phyloP scores from a whole-genome alignment of 2,888 invertebrate genomes.

The Euzetes globulus region DNA sequence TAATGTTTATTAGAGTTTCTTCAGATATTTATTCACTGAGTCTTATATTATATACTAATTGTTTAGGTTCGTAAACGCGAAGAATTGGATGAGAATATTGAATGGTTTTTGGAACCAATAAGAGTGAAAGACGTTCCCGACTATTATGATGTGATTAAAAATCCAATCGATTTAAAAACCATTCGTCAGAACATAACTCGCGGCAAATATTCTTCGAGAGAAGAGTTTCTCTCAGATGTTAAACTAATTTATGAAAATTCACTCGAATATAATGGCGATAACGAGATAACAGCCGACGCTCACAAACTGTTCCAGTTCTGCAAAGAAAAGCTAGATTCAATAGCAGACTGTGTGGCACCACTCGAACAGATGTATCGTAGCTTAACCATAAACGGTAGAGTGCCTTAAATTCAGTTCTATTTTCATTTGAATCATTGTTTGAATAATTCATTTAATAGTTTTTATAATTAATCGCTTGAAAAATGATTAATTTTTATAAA shows the following conservation, averaged over 20 bases:
- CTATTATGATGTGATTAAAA: constrained; percentile 18
- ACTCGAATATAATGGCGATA: not conserved
- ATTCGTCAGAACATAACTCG: not conserved
- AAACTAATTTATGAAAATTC: not conserved
- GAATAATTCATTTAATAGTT: not conserved
- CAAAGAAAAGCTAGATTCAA: not conserved
- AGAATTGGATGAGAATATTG: not conserved
- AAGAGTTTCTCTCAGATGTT: constrained; percentile 1
- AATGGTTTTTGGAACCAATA: not conserved
- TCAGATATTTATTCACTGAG: too few relatives aligned
- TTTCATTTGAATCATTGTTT: not conserved
- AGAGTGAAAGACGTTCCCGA: not conserved
- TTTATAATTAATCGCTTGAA: not conserved
- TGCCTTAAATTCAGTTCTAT: not conserved
- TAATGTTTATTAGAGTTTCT: too few relatives aligned
- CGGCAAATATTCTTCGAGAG: not conserved
- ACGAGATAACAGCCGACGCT: not conserved
- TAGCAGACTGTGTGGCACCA: not conserved
- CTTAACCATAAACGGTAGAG: too few relatives aligned
- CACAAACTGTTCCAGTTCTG: not conserved
- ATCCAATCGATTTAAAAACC: constrained; percentile 24
- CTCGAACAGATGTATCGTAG: not conserved
- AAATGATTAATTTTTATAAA: too few relatives aligned
- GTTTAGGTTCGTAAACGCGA: not conserved
- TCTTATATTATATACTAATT: too few relatives aligned